Evolutionary conservation across 1,140 invertebrate species (phyloP).

Genomic region (Bombus balteatus): DNA sequence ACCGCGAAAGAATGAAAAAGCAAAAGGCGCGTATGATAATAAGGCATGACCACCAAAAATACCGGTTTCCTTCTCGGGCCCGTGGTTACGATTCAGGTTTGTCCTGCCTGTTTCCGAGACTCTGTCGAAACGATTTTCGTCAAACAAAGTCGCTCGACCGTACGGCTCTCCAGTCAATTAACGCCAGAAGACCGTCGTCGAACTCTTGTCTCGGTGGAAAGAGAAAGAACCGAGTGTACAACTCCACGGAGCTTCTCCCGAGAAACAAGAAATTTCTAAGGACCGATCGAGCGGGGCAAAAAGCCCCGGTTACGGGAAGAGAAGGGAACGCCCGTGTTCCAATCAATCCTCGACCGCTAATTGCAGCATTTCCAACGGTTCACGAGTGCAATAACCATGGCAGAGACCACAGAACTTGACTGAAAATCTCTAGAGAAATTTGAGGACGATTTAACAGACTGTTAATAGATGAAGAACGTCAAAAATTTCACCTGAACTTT

Average conservation of each 20-base stretch:
- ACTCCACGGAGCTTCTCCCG: neutral
- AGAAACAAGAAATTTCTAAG: slow-evolving; percentile 41
- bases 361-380: slow-evolving; percentile 44
- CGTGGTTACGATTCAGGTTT: slow-evolving; percentile 69
- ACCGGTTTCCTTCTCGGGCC: slow-evolving; percentile 64
- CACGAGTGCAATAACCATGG: neutral
- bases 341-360: slow-evolving; percentile 43
- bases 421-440: no score
- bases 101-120: slow-evolving; percentile 59
- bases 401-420: no score
- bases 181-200: slow-evolving; percentile 52
- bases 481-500: neutral
- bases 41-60: slow-evolving; percentile 65
- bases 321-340: slow-evolving; percentile 27
- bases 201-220: slow-evolving; percentile 33
- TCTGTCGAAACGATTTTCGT: slow-evolving; percentile 68
- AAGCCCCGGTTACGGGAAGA: neutral
- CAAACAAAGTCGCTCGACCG: slow-evolving; percentile 67
- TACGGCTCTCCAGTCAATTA: slow-evolving; percentile 67
- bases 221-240: no score
- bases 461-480: no score
- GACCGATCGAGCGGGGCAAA: slow-evolving; percentile 6
- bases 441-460: no score
- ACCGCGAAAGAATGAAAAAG: slow-evolving; percentile 61
- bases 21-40: slow-evolving; percentile 63